These are phyloP conservation scores for Daktulosphaira vitifoliae DNA, from an alignment of 1,140 invertebrate species.

Conservation along the genomic window DNA sequence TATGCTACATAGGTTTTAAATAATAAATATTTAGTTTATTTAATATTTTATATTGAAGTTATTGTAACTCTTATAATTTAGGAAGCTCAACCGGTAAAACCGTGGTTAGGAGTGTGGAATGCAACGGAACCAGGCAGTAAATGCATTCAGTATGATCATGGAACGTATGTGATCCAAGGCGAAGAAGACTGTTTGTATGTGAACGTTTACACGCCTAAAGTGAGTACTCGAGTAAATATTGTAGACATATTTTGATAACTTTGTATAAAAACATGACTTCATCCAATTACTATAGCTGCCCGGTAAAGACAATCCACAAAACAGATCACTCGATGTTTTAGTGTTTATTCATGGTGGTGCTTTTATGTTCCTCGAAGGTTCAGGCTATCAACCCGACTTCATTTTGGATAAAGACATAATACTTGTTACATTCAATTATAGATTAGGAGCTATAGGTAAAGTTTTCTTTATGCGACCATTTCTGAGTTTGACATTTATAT, in stretches of 20 bases:
- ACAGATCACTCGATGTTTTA: slow-evolving; percentile 40
- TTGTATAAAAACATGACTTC: no score
- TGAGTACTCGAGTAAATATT: slow-evolving; percentile 8
- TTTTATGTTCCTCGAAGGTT: slow-evolving; percentile 44
- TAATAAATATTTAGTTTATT: no score
- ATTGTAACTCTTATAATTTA: neutral
- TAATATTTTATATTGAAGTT: no score
- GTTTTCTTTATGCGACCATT: neutral
- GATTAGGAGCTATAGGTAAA: slow-evolving; percentile 45
- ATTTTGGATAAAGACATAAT: slow-evolving; percentile 51
- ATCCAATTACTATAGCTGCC: neutral
- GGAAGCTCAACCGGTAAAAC: slow-evolving; percentile 33
- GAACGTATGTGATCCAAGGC: slow-evolving; percentile 35
- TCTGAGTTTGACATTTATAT: no score
- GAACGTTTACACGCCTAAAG: slow-evolving; percentile 36
- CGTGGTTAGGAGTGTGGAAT: slow-evolving; percentile 34
- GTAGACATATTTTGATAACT: neutral
- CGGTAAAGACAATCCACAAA: neutral
- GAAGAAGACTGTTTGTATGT: slow-evolving; percentile 38
- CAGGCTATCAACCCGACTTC: slow-evolving; percentile 43
- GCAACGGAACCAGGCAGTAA: slow-evolving; percentile 7
- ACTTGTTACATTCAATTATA: slow-evolving; percentile 61
- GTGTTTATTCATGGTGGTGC: slow-evolving; percentile 49
- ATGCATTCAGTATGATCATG: slow-evolving; percentile 34
- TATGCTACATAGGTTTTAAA: no score